A percentile compares a stretch with the other conserved stretches of the same genome.
Conservation (phyloP, 2,888 invertebrate species). For the Xanthia icteritia region DNA sequence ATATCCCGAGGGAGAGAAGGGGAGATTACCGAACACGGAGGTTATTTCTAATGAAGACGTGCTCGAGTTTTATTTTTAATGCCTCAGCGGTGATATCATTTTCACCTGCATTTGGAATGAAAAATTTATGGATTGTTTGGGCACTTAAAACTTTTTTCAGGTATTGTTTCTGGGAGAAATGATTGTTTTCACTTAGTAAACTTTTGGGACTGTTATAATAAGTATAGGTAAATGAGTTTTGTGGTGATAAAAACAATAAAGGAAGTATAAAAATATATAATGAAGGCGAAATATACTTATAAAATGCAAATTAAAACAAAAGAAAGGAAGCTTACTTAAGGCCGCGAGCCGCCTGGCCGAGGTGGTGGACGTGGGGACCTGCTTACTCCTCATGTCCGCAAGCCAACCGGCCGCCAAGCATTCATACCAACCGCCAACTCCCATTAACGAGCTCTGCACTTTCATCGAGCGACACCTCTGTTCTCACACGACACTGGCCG, state of each 20-base stretch:
- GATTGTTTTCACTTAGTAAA: conserved; percentile 44
- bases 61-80: conserved; percentile 86
- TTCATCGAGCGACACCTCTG: conserved; percentile 86
- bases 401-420: conserved; percentile 89
- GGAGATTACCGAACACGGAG: conserved; percentile 80
- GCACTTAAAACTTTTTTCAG: conserved; percentile 25
- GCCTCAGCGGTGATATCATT: conserved; percentile 80
- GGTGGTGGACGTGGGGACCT: conserved; percentile 89
- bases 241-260: conserved; percentile 56
- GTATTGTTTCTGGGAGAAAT: conserved; percentile 45
- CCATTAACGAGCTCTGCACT: conserved; percentile 89
- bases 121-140: conserved; percentile 32
- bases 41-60: conserved; percentile 87
- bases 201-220: conserved; percentile 27
- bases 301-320: conserved; percentile 87
- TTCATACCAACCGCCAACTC: conserved; percentile 89
- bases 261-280: conserved; percentile 62
- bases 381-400: conserved; percentile 90
- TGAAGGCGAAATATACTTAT: conserved; percentile 67
- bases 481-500: conserved; percentile 81
- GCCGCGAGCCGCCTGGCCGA: conserved; percentile 90
- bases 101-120: conserved; percentile 78
- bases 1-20: conserved; percentile 87
- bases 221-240: conserved; percentile 28
- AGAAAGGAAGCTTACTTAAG: conserved; percentile 90